A percentile compares a stretch with the other conserved stretches of the same genome.
phyloP scores from a whole-genome alignment of 2,888 invertebrate species.

The Pediacus dermestoides region DNA sequence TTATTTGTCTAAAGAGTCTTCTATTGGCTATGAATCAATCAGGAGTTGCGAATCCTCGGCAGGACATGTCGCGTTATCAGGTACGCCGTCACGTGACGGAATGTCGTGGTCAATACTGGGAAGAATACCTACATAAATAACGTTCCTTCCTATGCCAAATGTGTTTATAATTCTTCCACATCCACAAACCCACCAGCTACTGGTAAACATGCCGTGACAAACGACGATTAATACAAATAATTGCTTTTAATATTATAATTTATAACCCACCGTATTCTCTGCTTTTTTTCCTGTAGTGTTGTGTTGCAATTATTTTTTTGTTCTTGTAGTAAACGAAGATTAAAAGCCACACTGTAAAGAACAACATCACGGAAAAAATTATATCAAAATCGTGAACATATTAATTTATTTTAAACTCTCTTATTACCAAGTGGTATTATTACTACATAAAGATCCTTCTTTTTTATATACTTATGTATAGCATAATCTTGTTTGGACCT shows the following conservation, averaged over 20 bases:
- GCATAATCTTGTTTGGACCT: no score
- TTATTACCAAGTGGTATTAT: no score
- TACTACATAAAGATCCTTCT: no score
- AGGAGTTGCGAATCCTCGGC: constrained; percentile 9
- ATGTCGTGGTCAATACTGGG: constrained; percentile 22
- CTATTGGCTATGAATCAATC: constrained; percentile 16
- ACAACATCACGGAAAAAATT: no score
- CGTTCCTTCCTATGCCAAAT: constrained; percentile 24
- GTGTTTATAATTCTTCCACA: constrained; percentile 26
- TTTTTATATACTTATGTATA: no score
- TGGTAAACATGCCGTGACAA: constrained; percentile 31
- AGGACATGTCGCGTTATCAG: constrained; percentile 19
- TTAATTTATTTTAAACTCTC: no score
- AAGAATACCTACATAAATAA: constrained; percentile 25
- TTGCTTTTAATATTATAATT: constrained; percentile 21
- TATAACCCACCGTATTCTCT: constrained; percentile 13
- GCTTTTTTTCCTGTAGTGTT: no score
- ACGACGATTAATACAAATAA: constrained; percentile 30
- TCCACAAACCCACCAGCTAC: constrained; percentile 19
- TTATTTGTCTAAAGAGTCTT: constrained; percentile 16
- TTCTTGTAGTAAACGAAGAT: no score
- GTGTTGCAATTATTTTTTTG: no score
- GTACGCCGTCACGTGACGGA: constrained; percentile 18
- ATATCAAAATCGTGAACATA: no score
- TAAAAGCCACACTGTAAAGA: no score